These are phyloP conservation scores for Cyclopterus lumpus DNA, from an alignment of 2,797 vertebrate genomes.

Conservation along the genomic window DNA sequence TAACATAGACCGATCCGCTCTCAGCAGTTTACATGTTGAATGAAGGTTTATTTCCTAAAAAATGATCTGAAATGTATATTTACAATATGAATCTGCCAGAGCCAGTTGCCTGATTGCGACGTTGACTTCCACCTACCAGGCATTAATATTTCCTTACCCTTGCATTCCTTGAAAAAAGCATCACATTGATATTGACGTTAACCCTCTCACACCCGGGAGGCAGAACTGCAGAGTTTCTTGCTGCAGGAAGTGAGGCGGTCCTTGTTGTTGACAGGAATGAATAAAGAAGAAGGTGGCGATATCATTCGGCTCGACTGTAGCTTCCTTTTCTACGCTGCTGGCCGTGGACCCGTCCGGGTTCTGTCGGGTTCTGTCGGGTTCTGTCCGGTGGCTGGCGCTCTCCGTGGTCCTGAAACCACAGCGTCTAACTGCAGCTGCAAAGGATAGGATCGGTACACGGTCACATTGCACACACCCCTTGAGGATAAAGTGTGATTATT, in stretches of 20 bases:
- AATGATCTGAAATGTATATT: background rate
- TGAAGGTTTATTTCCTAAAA: background rate
- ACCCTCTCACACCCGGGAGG: conserved; percentile 4
- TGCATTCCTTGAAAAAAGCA: conserved; percentile 6
- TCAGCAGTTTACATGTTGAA: background rate
- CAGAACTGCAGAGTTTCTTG: conserved; percentile 4
- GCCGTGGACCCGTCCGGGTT: conserved; percentile 15
- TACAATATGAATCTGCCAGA: background rate
- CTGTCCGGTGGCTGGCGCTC: conserved; percentile 20
- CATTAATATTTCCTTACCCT: conserved; percentile 12
- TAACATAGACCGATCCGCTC: background rate
- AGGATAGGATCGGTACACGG: background rate
- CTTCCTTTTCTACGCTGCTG: conserved; percentile 12
- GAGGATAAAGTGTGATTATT: background rate
- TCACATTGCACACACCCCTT: background rate
- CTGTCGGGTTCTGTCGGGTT: background rate
- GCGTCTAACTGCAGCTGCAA: background rate
- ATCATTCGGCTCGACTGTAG: conserved; percentile 26
- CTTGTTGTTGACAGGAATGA: conserved; percentile 20
- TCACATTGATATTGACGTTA: conserved; percentile 14
- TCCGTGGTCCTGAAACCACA: conserved; percentile 24
- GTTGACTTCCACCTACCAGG: conserved; percentile 14
- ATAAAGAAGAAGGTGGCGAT: conserved; percentile 26
- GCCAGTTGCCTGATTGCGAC: background rate
- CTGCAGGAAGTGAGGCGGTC: conserved; percentile 8